phyloP scores from a whole-genome alignment of 2,888 invertebrate genomes.

The Drosophila borborema region DNA sequence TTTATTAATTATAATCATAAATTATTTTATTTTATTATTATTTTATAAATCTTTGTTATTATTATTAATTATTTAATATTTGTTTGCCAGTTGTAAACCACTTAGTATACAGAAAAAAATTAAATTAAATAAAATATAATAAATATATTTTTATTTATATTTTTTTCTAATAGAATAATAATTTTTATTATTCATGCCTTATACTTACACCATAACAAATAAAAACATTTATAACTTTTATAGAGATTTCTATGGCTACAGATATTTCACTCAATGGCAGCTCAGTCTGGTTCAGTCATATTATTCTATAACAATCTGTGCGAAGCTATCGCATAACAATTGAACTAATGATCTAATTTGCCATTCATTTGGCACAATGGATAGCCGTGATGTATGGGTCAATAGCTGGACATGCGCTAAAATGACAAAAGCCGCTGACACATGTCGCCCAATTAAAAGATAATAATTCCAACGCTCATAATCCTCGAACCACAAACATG shows the following conservation, averaged over 20 bases:
- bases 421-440: conserved; percentile 70
- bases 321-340: conserved; percentile 15
- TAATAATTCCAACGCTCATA: conserved; percentile 57
- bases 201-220: no score
- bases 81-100: no score
- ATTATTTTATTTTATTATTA: no score
- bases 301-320: neutral
- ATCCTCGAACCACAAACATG: conserved; percentile 31
- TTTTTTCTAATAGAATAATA: no score
- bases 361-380: conserved; percentile 21
- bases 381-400: conserved; percentile 2
- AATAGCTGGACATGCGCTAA: conserved; percentile 34
- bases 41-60: no score
- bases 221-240: neutral
- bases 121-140: no score
- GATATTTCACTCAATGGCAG: neutral
- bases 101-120: no score
- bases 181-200: no score
- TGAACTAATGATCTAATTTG: conserved; percentile 44
- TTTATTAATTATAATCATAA: no score
- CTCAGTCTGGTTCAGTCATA: neutral
- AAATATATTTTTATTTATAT: no score
- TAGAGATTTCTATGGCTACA: neutral
- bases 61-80: no score
- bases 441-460: conserved; percentile 79